Evolutionary conservation across 2,113 vertebrate genomes (phyloP).

Genomic region (Daubentonia madagascariensis): DNA sequence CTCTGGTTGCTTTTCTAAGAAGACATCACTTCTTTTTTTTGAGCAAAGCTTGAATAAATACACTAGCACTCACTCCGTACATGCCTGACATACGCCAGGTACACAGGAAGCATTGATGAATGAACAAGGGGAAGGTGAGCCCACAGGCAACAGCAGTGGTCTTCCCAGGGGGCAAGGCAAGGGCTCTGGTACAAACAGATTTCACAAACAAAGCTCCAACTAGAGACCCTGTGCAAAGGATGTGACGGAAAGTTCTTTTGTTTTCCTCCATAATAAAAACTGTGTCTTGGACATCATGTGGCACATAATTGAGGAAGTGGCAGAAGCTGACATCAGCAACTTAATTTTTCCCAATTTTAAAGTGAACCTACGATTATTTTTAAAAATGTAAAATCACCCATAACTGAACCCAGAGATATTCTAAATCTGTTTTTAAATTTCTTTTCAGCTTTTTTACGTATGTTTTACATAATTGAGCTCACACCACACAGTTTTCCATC

Average conservation of each 20-base stretch:
- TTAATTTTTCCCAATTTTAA: background rate
- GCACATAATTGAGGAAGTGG: background rate
- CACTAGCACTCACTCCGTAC: background rate
- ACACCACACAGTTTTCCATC: background rate
- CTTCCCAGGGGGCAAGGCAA: background rate
- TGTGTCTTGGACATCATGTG: background rate
- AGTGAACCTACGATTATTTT: background rate
- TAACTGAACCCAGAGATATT: background rate
- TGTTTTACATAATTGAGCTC: too few species aligned
- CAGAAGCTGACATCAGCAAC: background rate
- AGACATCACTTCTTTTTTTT: background rate
- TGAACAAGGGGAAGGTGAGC: background rate
- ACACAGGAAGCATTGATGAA: background rate
- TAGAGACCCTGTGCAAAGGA: background rate
- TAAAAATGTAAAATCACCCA: background rate
- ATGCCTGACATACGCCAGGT: background rate
- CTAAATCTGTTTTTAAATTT: background rate
- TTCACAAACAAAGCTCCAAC: background rate
- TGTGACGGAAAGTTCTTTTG: background rate
- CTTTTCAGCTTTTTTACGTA: background rate
- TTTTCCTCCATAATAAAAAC: background rate
- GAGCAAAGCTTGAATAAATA: background rate
- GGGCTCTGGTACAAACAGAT: background rate
- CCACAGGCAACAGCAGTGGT: background rate
- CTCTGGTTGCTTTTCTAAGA: background rate